Evolutionary conservation across 2,797 vertebrate genomes (phyloP).

Genomic region (Oreochromis mossambicus): DNA sequence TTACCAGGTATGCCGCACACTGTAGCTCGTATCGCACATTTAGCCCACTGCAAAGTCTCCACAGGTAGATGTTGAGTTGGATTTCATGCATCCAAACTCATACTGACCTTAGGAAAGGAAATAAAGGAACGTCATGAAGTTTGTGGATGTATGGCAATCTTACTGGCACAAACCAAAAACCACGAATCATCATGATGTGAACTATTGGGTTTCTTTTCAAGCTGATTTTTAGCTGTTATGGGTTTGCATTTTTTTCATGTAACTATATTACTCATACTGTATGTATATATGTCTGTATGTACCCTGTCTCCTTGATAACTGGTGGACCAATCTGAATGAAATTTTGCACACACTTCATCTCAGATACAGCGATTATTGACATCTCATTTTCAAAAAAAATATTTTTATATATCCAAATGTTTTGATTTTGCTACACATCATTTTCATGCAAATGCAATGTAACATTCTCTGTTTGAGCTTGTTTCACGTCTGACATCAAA

Average conservation of each 20-base stretch:
- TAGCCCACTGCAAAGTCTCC: background rate
- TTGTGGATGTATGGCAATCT: background rate
- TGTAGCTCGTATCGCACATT: background rate
- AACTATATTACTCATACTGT: background rate
- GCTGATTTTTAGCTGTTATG: background rate
- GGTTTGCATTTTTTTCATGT: background rate
- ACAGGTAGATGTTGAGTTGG: background rate
- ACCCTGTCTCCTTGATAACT: background rate
- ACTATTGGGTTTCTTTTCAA: background rate
- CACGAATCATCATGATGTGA: background rate
- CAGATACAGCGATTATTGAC: background rate
- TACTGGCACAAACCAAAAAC: background rate
- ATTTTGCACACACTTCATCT: background rate
- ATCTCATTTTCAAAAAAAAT: too few species aligned
- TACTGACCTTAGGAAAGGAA: background rate
- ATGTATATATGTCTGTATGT: background rate
- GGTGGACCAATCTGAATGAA: background rate
- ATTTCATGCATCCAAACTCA: background rate
- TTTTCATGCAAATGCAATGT: background rate
- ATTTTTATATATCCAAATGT: too few species aligned
- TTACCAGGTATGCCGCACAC: conserved; percentile 6
- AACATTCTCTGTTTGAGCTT: background rate
- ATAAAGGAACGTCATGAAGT: background rate
- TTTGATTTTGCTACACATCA: background rate
- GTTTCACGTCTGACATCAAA: background rate